Conservation (phyloP, 2,113 vertebrate genomes). For the Neolamprologus caudopunctatus region DNA sequence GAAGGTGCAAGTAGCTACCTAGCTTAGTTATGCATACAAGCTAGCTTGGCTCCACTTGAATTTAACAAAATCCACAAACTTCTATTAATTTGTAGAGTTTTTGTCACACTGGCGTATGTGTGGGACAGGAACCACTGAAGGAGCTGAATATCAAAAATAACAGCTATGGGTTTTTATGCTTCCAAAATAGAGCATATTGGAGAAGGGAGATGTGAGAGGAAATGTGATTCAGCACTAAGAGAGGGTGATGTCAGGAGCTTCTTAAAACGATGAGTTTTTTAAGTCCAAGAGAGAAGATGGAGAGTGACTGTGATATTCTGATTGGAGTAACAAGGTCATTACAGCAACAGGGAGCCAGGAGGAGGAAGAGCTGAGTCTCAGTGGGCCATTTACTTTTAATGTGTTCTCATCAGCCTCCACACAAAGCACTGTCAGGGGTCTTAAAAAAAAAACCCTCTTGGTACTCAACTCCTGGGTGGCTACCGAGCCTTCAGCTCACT, state of each 20-base stretch:
- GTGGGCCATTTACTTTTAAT: constrained; percentile 56
- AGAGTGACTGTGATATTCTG: constrained; percentile 19
- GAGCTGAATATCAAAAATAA: not conserved
- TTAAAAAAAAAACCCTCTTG: not conserved
- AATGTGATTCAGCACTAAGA: not conserved
- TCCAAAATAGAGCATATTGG: not conserved
- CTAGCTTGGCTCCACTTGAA: not conserved
- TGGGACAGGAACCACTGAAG: not conserved
- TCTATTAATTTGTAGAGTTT: not conserved
- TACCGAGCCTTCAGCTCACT: constrained; percentile 2
- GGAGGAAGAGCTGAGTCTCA: constrained; percentile 33
- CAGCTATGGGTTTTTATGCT: not conserved
- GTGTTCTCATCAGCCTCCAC: constrained; percentile 55
- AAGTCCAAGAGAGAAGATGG: constrained; percentile 1
- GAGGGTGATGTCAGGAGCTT: not conserved
- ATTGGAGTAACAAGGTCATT: constrained; percentile 48
- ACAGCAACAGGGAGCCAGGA: constrained; percentile 29
- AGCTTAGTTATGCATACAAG: not conserved
- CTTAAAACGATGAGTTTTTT: not conserved
- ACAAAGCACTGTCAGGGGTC: constrained; percentile 26
- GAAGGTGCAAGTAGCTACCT: not conserved
- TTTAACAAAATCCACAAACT: not conserved
- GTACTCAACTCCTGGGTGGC: not conserved
- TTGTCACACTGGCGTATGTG: not conserved
- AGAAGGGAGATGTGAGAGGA: not conserved